phyloP scores from a whole-genome alignment of 2,888 invertebrate genomes.

The Ophioninae sp. region DNA sequence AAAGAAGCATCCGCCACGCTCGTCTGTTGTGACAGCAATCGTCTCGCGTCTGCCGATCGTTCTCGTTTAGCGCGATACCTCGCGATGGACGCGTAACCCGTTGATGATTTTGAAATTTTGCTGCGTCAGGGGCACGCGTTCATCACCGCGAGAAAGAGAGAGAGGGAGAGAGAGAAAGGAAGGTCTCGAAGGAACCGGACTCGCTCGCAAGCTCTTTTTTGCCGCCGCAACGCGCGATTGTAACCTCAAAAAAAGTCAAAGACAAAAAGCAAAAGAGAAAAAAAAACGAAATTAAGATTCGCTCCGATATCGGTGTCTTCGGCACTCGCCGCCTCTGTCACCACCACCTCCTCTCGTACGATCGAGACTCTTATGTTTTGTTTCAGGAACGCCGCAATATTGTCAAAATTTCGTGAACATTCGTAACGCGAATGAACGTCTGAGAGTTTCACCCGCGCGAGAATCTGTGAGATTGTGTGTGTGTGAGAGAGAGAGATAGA shows the following conservation, averaged over 20 bases:
- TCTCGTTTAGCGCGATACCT: conserved; percentile 11
- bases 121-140: conserved; percentile 36
- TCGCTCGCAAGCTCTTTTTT: conserved; percentile 17
- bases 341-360: not conserved
- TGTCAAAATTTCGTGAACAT: conserved; percentile 30
- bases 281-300: not conserved
- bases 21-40: conserved; percentile 64
- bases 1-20: conserved; percentile 66
- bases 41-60: conserved; percentile 10
- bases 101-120: conserved; percentile 42
- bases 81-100: conserved; percentile 20
- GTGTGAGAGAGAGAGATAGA: conserved; percentile 54
- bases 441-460: not conserved
- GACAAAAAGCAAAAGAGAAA: not conserved
- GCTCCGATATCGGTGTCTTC: not conserved
- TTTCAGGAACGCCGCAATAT: conserved; percentile 33
- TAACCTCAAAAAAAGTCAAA: conserved; percentile 46
- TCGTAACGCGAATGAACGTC: not conserved
- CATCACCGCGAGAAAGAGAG: conserved; percentile 1
- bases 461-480: conserved; percentile 11
- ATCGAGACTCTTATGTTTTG: conserved; percentile 34
- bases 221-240: conserved; percentile 29
- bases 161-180: not conserved
- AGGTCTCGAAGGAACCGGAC: conserved; percentile 6
- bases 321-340: not conserved